A percentile compares a stretch with the other conserved stretches of the same genome.
These are phyloP conservation scores for Arion vulgaris DNA, from an alignment of 1,140 invertebrate species.

Conservation along the genomic window DNA sequence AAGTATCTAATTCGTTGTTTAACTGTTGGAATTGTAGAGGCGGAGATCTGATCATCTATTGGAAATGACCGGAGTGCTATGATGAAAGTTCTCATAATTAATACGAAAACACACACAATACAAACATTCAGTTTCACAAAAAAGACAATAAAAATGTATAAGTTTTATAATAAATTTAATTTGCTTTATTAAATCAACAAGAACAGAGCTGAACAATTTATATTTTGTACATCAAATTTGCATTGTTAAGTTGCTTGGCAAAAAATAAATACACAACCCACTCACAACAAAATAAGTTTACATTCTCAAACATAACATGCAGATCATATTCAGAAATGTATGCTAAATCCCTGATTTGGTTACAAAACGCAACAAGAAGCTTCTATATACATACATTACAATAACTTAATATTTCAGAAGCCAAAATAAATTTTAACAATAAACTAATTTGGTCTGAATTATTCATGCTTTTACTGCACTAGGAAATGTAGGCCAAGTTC, in stretches of 20 bases:
- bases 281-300: neutral
- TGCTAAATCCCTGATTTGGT: no score
- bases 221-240: constrained; percentile 12
- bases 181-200: neutral
- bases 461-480: neutral
- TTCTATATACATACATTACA: no score
- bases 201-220: neutral
- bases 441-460: neutral
- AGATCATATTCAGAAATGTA: no score
- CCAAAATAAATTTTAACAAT: neutral
- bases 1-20: no score
- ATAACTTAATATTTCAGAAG: neutral
- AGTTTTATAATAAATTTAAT: constrained; percentile 10
- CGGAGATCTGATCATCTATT: no score
- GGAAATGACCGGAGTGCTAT: no score
- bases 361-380: no score
- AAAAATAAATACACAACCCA: neutral
- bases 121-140: neutral
- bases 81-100: no score
- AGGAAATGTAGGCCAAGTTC: neutral
- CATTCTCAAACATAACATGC: no score
- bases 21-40: no score
- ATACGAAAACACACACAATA: no score
- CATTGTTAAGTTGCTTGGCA: constrained; percentile 20
- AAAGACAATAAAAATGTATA: no score